Conservation (phyloP, 2,797 vertebrate genomes). For the Notolabrus celidotus region DNA sequence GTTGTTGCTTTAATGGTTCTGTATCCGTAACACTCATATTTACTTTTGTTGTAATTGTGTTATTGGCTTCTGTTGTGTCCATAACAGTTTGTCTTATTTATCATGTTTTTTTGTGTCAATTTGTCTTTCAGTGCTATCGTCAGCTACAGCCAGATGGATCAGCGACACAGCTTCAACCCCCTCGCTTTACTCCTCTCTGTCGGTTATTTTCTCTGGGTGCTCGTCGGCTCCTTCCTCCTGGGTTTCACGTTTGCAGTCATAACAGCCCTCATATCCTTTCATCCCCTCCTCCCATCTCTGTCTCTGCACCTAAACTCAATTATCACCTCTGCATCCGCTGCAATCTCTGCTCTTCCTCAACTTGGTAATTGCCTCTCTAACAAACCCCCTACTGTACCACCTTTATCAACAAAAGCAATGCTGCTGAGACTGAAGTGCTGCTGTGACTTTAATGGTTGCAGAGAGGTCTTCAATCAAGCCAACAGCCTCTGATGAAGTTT, state of each 20-base stretch:
- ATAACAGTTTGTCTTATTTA: neutral
- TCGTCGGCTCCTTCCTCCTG: conserved; percentile 87
- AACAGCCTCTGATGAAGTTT: conserved; percentile 64
- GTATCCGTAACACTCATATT: conserved; percentile 24
- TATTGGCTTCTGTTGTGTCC: neutral
- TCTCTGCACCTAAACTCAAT: conserved; percentile 66
- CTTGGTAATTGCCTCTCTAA: conserved; percentile 66
- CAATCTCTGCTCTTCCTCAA: conserved; percentile 65
- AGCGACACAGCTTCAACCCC: conserved; percentile 82
- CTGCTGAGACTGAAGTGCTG: conserved; percentile 54
- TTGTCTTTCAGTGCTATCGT: conserved; percentile 85
- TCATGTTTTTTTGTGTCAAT: conserved; percentile 9
- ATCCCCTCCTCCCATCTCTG: conserved; percentile 25
- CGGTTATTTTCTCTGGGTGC: conserved; percentile 88
- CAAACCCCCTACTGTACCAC: conserved; percentile 63
- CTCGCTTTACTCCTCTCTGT: conserved; percentile 85
- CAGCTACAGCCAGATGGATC: conserved; percentile 85
- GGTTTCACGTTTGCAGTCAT: conserved; percentile 87
- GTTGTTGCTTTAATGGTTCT: conserved; percentile 36
- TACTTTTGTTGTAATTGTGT: conserved; percentile 21
- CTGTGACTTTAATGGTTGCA: conserved; percentile 50
- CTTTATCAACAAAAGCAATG: conserved; percentile 66
- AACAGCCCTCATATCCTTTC: conserved; percentile 92
- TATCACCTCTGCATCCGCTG: conserved; percentile 73
- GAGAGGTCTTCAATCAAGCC: conserved; percentile 74